phyloP scores from a whole-genome alignment of 2,113 vertebrate genomes.

The Alethe diademata region DNA sequence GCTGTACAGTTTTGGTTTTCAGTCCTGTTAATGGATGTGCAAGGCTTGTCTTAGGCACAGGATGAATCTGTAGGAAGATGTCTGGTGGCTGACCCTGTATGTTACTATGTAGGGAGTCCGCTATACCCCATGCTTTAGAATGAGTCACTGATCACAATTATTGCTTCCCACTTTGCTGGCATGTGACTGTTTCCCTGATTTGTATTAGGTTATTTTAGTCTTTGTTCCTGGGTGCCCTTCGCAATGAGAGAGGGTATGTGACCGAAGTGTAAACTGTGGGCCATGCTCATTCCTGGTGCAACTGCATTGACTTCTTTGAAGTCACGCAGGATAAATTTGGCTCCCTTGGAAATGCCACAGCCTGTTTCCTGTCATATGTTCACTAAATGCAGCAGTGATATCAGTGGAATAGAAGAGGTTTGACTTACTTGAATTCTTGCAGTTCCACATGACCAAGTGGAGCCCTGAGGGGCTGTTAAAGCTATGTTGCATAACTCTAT shows the following conservation, averaged over 20 bases:
- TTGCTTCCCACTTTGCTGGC: not conserved
- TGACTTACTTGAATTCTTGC: constrained; percentile 5
- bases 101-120: not conserved
- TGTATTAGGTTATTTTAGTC: constrained; percentile 47
- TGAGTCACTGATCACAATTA: not conserved
- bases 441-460: not conserved
- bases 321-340: constrained; percentile 42
- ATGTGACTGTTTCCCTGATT: not conserved
- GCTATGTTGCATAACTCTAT: not conserved
- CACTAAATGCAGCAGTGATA: constrained; percentile 64
- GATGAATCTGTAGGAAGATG: not conserved
- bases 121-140: not conserved
- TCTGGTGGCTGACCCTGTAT: not conserved
- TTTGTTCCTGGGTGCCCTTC: constrained; percentile 46
- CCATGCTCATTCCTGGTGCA: not conserved
- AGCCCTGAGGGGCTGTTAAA: not conserved
- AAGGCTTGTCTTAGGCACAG: not conserved
- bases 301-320: not conserved
- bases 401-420: constrained; percentile 37
- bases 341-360: constrained; percentile 40
- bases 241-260: not conserved
- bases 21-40: not conserved
- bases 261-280: not conserved
- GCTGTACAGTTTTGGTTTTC: not conserved
- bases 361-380: constrained; percentile 49